Base-by-base conservation (phyloP, 2,888 invertebrate species). In the Malthinus seriepunctatus region DNA sequence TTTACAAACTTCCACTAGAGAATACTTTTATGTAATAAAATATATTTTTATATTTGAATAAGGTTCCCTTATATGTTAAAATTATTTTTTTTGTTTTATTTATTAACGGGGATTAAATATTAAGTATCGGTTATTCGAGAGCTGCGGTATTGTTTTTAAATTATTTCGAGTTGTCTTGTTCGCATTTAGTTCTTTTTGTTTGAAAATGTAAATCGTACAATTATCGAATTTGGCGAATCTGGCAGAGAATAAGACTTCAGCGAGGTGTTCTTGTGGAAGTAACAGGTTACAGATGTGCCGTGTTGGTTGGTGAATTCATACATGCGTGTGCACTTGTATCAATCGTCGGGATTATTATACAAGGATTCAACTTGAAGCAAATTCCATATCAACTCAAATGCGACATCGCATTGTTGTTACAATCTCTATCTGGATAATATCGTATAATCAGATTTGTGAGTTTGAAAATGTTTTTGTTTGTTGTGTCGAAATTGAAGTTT, bases 1-100 rank as follows among this genome's bases (percentile, higher is more conserved):
- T 74, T 71, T 63, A 63, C 67, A 70, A 73, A 73, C 66, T 72
- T 63, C 62, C 52, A 48, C 53, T 39, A 23, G 67, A 65, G 67
- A 67, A 69, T 69, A 66, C 67, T 66, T 67, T 65, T 62, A 23
- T 48, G 46, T 57, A 52, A 47, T 57, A 52, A 51, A 47, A 50
- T 15, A 38, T 34, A 11, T 49, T 47, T 33, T 32, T 47, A 14
- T 32, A 47, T 34, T 33, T 32, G 46, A 32, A 46, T 46, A 31
- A 51, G 10, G 12, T 14, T 32, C 34, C 5, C n/a, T 33, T 15
- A 32, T 44, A 23, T 23, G 23, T 23, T 23, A 23, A 23, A 23
- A 23, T 23, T 23, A 23, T 23, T 23, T 23, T 23, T 23, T 23
- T 23, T 23, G 23, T 23, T 23, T 23, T 23, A 23, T 23, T 23